Evolutionary conservation across 2,797 vertebrate genomes (phyloP), one percentile per base, ranked within the genome.

Genomic region (Hephaestus fuliginosus): DNA sequence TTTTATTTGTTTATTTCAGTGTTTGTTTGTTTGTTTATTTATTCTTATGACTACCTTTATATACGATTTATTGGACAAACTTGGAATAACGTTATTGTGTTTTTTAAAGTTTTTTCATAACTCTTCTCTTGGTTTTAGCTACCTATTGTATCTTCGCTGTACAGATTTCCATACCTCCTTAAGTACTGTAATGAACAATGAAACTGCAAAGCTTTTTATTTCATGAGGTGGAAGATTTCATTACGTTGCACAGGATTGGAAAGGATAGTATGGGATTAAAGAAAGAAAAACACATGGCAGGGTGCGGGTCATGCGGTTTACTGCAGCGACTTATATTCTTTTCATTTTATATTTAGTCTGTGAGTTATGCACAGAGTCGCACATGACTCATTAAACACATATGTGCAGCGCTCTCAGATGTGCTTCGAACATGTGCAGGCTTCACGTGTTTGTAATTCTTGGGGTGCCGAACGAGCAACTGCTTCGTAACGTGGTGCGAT

Each of bases 301-400:
- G 74, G 1, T n/a, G 33, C 12, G 53, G 36, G n/a, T 39, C 52
- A 17, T 18, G 69, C 36, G 68, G 55, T 70, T 65, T 63, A 66
- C 36, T 65, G 70, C 81, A 60, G 13, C 14, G 43, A 61, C 4
- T 70, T 56, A 81, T 46, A 61, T 69, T 2, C 65, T 55, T 84
- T 82, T 86, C 49, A 70, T 78, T 84, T 87, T 91, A 91, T 88
- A 92, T 93, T 91, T 92, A 92, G 86, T 71, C 68, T 58, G 22
- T 2, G 17, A 88, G 73, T 75, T 81, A 74, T 84, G 70, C 65
- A 60, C 58, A 22, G 25, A 57, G 49, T 81, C 80, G 83, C 73
- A 83, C 63, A 72, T 81, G 80, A 77, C 28, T 68, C 72, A 65
- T 82, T 79, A 57, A 83, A 86, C 63, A 70, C 78, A 43, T 11